phyloP scores from a whole-genome alignment of 2,797 vertebrate genomes.

The Ptychadena robeensis region DNA sequence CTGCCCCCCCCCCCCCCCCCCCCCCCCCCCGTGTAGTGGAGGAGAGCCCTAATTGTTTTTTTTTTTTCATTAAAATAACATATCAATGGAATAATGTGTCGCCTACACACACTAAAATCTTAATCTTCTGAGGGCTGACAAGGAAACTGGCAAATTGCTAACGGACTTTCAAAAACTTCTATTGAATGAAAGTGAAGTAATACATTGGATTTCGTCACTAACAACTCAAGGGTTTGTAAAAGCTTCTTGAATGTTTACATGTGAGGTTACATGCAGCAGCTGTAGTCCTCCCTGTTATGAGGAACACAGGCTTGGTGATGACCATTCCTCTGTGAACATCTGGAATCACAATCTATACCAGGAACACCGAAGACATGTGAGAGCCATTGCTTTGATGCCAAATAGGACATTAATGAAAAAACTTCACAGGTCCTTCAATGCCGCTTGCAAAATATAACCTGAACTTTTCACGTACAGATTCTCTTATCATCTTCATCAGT shows the following conservation, averaged over 20 bases:
- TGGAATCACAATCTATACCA: neutral
- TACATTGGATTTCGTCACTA: neutral
- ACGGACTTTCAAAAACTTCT: neutral
- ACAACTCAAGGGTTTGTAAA: neutral
- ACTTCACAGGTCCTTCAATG: neutral
- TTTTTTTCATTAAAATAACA: neutral
- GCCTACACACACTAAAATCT: neutral
- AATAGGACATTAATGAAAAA: neutral
- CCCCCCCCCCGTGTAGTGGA: too few relatives aligned
- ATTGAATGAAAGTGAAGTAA: neutral
- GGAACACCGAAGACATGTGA: neutral
- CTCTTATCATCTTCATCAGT: slow-evolving; percentile 9
- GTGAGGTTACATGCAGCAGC: neutral
- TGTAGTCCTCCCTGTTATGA: neutral
- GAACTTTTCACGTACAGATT: neutral
- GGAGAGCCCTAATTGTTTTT: too few relatives aligned
- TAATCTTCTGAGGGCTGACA: neutral
- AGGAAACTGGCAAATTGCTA: neutral
- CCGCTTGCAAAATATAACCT: neutral
- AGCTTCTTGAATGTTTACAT: neutral
- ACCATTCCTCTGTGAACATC: neutral
- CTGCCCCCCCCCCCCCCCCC: too few relatives aligned
- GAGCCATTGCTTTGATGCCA: neutral
- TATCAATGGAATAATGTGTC: neutral
- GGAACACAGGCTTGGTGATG: neutral